A percentile compares a stretch with the other conserved stretches of the same genome.
Conservation (phyloP, 1,140 invertebrate species). For the Bombus ignitus region DNA sequence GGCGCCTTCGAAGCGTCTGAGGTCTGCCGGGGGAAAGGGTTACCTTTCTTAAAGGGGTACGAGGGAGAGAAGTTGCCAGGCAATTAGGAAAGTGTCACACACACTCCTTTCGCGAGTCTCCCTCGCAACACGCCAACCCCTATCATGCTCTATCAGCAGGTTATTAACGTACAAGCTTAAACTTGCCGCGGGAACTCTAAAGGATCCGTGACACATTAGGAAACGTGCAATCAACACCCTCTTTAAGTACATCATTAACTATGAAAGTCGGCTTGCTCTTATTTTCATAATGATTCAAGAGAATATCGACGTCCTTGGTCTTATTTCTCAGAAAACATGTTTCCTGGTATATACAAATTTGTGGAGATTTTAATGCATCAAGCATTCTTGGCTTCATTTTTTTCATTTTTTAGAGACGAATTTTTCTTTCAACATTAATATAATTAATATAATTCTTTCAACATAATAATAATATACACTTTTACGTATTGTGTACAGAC, state of each 20-base stretch:
- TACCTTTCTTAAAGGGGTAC: conserved; percentile 66
- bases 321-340: too few species aligned
- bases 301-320: too few species aligned
- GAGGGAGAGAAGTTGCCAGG: conserved; percentile 62
- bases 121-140: conserved; percentile 61
- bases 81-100: conserved; percentile 73
- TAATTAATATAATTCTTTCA: too few species aligned
- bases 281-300: background rate
- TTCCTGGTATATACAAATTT: too few species aligned
- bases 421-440: too few species aligned
- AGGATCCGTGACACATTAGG: conserved; percentile 45
- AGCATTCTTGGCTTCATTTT: too few species aligned
- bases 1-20: conserved; percentile 35
- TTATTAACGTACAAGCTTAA: conserved; percentile 66
- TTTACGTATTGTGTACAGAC: too few species aligned
- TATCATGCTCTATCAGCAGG: conserved; percentile 67
- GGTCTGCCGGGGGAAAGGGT: conserved; percentile 52
- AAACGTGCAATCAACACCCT: conserved; percentile 31
- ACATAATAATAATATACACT: too few species aligned
- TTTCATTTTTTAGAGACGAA: too few species aligned
- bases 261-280: background rate
- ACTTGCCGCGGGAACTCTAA: conserved; percentile 52
- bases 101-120: conserved; percentile 70
- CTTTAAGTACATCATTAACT: background rate
- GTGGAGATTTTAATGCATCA: too few species aligned